Percentiles rank a stretch among this genome's conserved stretches.
Conservation (phyloP, 2,888 invertebrate species). For the Maniola hyperantus region DNA sequence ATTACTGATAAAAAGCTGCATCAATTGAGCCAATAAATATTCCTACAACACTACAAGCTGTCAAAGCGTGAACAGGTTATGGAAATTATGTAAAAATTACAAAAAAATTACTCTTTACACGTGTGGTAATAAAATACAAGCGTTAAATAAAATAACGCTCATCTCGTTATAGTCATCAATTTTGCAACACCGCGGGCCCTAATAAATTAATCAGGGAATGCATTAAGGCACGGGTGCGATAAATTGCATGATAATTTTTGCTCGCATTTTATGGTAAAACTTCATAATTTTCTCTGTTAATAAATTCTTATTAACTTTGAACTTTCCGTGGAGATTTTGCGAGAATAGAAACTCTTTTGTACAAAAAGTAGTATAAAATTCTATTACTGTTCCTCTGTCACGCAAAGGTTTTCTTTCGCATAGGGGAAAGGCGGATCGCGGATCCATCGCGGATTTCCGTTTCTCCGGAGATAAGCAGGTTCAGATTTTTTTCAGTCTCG, state of each 20-base stretch:
- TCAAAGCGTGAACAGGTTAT: constrained; percentile 26
- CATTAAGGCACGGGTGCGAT: constrained; percentile 63
- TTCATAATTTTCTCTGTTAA: constrained; percentile 57
- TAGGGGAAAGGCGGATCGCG: neutral
- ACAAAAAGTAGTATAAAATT: neutral
- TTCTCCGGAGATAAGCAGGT: neutral
- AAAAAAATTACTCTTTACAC: constrained; percentile 27
- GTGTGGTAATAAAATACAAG: constrained; percentile 35
- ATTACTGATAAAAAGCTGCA: constrained; percentile 31
- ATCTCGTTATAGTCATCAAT: constrained; percentile 50
- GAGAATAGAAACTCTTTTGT: constrained; percentile 5
- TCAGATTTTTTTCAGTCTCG: neutral
- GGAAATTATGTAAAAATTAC: constrained; percentile 28
- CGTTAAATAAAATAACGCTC: constrained; percentile 39
- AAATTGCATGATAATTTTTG: constrained; percentile 69
- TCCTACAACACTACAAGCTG: constrained; percentile 29
- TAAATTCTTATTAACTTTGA: constrained; percentile 33
- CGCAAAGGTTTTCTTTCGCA: neutral
- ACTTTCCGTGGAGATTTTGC: constrained; percentile 24
- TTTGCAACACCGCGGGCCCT: constrained; percentile 61
- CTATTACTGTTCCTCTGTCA: constrained; percentile 4
- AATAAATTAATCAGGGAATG: constrained; percentile 70
- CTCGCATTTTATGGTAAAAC: constrained; percentile 52
- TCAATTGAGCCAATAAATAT: constrained; percentile 34
- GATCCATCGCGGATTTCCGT: neutral